Base-by-base conservation (phyloP, 2,888 invertebrate species). In the Ormyrus rosae region DNA sequence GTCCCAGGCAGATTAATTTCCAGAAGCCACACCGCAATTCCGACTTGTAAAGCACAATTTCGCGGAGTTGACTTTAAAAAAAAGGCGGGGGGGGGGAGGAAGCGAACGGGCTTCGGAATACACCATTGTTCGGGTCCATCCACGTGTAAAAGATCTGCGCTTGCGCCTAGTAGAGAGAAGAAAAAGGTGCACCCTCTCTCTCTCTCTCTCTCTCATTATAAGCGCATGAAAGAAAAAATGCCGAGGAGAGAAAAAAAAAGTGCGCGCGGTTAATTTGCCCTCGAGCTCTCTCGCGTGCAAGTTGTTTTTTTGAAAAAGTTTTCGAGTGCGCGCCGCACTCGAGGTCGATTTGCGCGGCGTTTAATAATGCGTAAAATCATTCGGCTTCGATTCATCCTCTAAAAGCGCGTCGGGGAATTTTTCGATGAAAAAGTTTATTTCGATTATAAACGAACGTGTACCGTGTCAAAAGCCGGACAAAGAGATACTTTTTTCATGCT, bases 331-430 rank as follows among this genome's bases (percentile, higher is more conserved):
- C 51, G 34, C 34, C 34, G 34, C 53, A 61, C 68, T 76, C 61
- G 61, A 60, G 9, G 45, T 51, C 45, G 34, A 45, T 61, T 63
- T 63, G 71, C 61, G 9, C 34, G 46, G 46, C 46, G n/a, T 9
- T 45, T 45, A 53, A 53, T 72, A 72, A 72, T 72, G 11, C 19
- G 72, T 60, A 68, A 68, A 75, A 75, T 68, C 75, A 75, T 75
- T 68, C 13, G 51, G 58, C 13, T 76, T 68, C 68, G 68, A 76
- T 68, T 76, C 45, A 61, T 61, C 46, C 34, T 2, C 34, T 34
- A 34, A 34, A 34, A 34, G 34, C 34, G 34, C 34, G 34, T 34
- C 34, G 34, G 34, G 34, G 0, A 34, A 34, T 34, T 34, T 34
- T 34, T 34, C 34, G 34, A 34, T 34, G 34, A 34, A 34, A 34